Evolutionary conservation across 2,888 invertebrate genomes (phyloP).

Genomic region (Drosophila borborema): DNA sequence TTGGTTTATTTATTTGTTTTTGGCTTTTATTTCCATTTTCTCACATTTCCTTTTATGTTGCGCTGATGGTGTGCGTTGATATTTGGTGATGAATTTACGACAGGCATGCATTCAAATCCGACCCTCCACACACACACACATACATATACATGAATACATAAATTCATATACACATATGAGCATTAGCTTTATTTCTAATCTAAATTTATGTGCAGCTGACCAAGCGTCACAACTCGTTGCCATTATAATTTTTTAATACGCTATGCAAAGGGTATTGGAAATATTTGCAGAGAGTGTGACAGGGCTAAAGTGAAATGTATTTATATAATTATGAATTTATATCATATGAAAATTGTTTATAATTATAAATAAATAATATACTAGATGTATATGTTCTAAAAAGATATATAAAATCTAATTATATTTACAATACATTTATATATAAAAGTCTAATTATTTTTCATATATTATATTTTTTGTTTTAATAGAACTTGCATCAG

Average conservation of each 20-base stretch:
- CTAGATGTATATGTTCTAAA: too few species aligned
- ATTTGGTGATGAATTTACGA: conserved; percentile 63
- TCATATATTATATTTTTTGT: too few species aligned
- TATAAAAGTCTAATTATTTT: too few species aligned
- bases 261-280: not conserved
- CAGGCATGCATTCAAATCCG: conserved; percentile 57
- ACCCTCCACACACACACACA: not conserved
- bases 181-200: conserved; percentile 51
- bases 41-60: conserved; percentile 24
- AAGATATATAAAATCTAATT: too few species aligned
- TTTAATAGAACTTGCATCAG: too few species aligned
- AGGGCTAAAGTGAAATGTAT: too few species aligned
- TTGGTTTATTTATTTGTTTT: conserved; percentile 56
- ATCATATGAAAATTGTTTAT: not conserved
- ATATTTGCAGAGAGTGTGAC: not conserved
- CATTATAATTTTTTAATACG: conserved; percentile 4
- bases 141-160: not conserved
- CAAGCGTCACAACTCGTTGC: conserved; percentile 43
- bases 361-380: too few species aligned
- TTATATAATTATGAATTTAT: not conserved
- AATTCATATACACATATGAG: not conserved
- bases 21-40: conserved; percentile 20
- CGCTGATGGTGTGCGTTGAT: conserved; percentile 62
- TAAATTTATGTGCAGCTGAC: conserved; percentile 67
- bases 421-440: too few species aligned